phyloP scores from a whole-genome alignment of 2,113 vertebrate species.

The Hemicordylus capensis region DNA sequence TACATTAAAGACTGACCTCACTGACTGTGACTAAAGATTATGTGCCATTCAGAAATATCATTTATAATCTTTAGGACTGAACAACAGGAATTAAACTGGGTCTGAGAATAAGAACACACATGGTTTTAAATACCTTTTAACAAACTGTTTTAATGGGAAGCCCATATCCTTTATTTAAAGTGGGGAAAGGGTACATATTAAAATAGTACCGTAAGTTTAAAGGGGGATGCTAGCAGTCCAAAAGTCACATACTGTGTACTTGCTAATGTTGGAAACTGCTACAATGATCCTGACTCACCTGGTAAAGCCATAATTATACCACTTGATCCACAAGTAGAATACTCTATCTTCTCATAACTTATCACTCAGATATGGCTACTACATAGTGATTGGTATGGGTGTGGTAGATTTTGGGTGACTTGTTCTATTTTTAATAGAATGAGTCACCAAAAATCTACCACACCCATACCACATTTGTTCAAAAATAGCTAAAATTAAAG shows the following conservation, averaged over 20 bases:
- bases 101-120: not conserved
- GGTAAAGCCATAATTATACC: not conserved
- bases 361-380: not conserved
- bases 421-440: not conserved
- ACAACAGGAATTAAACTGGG: not conserved
- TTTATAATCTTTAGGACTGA: not conserved
- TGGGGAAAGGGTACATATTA: not conserved
- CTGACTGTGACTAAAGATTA: conserved; percentile 1
- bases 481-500: not conserved
- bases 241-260: not conserved
- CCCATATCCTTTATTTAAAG: not conserved
- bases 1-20: conserved; percentile 12
- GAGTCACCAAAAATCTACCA: not conserved
- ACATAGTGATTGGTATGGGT: not conserved
- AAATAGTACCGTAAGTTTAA: not conserved
- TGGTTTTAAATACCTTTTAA: not conserved
- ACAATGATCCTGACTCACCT: not conserved
- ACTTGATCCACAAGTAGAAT: not conserved
- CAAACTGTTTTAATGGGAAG: not conserved
- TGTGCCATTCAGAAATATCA: not conserved
- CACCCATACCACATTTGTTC: not conserved
- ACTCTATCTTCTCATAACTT: not conserved
- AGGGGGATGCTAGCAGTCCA: not conserved
- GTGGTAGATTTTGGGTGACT: too few species aligned
- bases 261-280: not conserved